phyloP scores from a whole-genome alignment of 2,888 invertebrate genomes.

The Yponomeuta evonymella region DNA sequence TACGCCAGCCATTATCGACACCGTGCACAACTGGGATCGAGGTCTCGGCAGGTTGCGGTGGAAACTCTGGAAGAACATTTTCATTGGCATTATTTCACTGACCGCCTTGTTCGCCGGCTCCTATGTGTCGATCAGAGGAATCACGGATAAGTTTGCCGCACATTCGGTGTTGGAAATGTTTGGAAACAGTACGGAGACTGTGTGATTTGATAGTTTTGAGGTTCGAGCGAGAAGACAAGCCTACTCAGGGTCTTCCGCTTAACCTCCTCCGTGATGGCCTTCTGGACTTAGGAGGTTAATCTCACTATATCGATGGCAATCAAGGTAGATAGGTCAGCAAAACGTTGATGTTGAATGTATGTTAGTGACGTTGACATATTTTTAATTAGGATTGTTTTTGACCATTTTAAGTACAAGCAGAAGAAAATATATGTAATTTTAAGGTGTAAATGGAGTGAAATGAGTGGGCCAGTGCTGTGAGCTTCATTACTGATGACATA shows the following conservation, averaged over 20 bases:
- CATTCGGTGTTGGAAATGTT: constrained; percentile 16
- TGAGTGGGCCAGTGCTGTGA: too few relatives aligned
- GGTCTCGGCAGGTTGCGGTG: constrained; percentile 80
- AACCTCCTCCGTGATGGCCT: too few relatives aligned
- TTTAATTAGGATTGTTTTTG: too few relatives aligned
- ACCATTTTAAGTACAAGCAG: too few relatives aligned
- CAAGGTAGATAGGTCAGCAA: not conserved
- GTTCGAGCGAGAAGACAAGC: not conserved
- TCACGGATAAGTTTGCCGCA: constrained; percentile 43
- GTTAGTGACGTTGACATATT: too few relatives aligned
- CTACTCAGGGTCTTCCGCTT: too few relatives aligned
- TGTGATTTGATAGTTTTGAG: not conserved
- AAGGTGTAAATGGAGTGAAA: too few relatives aligned
- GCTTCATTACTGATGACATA: too few relatives aligned
- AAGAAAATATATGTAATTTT: too few relatives aligned
- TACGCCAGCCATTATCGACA: constrained; percentile 84
- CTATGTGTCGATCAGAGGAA: constrained; percentile 50
- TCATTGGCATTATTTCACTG: constrained; percentile 53
- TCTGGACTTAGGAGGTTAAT: too few relatives aligned
- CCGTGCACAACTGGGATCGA: constrained; percentile 81
- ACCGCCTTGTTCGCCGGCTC: constrained; percentile 62
- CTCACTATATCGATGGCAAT: too few relatives aligned
- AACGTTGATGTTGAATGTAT: too few relatives aligned
- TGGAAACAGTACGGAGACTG: not conserved
- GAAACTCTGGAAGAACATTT: constrained; percentile 81